Conservation (phyloP, 2,113 vertebrate species). For the Phyllopteryx taeniolatus region DNA sequence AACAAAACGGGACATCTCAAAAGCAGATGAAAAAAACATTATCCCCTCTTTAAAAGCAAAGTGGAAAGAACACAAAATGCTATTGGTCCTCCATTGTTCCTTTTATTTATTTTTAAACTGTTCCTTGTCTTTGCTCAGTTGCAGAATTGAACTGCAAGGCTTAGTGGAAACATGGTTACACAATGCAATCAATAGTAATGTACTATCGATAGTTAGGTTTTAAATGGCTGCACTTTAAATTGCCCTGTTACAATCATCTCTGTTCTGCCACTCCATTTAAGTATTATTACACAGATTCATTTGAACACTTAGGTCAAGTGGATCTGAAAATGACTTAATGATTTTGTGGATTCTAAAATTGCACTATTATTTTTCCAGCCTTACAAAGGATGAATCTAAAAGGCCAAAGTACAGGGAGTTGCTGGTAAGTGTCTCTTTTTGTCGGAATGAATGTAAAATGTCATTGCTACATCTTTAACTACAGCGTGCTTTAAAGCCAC, state of each 20-base stretch:
- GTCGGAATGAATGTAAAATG: not conserved
- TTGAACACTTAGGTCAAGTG: too few species aligned
- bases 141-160: too few species aligned
- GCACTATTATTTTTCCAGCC: conserved; percentile 70
- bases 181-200: too few species aligned
- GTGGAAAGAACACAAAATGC: too few species aligned
- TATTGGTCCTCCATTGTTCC: too few species aligned
- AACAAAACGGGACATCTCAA: too few species aligned
- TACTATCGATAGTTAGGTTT: too few species aligned
- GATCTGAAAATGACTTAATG: not conserved
- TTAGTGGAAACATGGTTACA: too few species aligned
- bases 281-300: not conserved
- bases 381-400: conserved; percentile 99
- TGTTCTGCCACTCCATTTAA: not conserved
- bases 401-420: conserved; percentile 99
- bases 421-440: conserved; percentile 80
- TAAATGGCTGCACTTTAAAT: not conserved
- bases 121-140: too few species aligned
- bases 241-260: not conserved
- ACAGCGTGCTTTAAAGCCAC: not conserved
- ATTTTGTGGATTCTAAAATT: not conserved
- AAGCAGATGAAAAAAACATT: too few species aligned
- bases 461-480: not conserved
- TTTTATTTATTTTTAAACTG: too few species aligned
- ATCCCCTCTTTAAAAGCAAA: too few species aligned